Percentiles rank a stretch among this genome's conserved stretches.
These are phyloP conservation scores for Protosalanx chinensis DNA, from an alignment of 2,797 vertebrate species.

Conservation along the genomic window DNA sequence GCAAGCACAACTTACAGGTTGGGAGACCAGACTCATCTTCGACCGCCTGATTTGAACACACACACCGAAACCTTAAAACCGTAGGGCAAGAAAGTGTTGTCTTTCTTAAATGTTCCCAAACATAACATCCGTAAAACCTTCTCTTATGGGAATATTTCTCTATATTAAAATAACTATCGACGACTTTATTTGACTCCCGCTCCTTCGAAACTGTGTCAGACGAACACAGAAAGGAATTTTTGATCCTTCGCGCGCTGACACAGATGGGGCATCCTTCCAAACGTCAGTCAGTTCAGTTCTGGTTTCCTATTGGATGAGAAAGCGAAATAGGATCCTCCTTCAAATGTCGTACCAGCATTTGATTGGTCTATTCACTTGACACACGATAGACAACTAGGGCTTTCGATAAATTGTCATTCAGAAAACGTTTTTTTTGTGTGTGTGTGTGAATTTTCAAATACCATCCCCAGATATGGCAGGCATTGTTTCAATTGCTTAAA, in stretches of 20 bases:
- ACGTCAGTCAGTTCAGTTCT: slow-evolving; percentile 1
- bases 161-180: slow-evolving; percentile 22
- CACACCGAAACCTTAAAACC: slow-evolving; percentile 15
- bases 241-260: slow-evolving; percentile 75
- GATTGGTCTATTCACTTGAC: neutral
- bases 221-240: slow-evolving; percentile 52
- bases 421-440: neutral
- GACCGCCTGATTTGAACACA: slow-evolving; percentile 27
- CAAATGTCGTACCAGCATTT: slow-evolving; percentile 5
- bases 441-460: too few relatives aligned
- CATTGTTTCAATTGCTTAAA: too few relatives aligned
- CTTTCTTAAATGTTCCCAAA: slow-evolving; percentile 1
- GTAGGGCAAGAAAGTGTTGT: slow-evolving; percentile 1
- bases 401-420: neutral
- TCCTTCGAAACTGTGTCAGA: slow-evolving; percentile 41
- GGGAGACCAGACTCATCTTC: slow-evolving; percentile 65
- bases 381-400: neutral
- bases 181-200: slow-evolving; percentile 67
- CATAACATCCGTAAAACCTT: slow-evolving; percentile 2
- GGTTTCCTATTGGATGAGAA: slow-evolving; percentile 56
- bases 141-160: neutral
- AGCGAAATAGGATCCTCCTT: neutral
- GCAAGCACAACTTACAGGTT: slow-evolving; percentile 52
- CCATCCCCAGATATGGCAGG: too few relatives aligned
- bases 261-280: slow-evolving; percentile 51